These are phyloP conservation scores for Leptoteleia sp. DNA, from an alignment of 1,140 invertebrate genomes.

Conservation along the genomic window DNA sequence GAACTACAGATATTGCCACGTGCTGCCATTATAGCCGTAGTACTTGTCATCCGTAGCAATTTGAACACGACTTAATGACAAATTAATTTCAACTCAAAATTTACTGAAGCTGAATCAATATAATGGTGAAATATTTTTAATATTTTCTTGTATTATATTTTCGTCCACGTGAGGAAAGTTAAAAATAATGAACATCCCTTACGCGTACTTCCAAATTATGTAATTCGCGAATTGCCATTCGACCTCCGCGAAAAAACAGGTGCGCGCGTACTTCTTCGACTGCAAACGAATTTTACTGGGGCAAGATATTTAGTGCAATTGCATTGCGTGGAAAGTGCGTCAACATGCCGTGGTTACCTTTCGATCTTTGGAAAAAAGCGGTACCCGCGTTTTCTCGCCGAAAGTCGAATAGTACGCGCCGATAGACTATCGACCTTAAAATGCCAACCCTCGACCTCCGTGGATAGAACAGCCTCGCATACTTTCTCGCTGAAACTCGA, in stretches of 20 bases:
- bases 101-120: too few relatives aligned
- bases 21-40: too few relatives aligned
- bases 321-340: conserved; percentile 29
- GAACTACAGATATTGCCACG: too few relatives aligned
- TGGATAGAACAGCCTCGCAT: conserved; percentile 79
- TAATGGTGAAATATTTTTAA: too few relatives aligned
- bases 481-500: conserved; percentile 79
- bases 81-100: too few relatives aligned
- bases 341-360: conserved; percentile 72
- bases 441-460: conserved; percentile 78
- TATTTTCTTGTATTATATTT: too few relatives aligned
- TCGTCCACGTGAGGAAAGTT: too few relatives aligned
- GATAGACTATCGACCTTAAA: conserved; percentile 79
- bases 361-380: conserved; percentile 79
- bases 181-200: too few relatives aligned
- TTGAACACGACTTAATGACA: too few relatives aligned
- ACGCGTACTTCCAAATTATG: conserved; percentile 62
- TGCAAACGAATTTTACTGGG: not conserved
- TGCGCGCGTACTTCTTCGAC: conserved; percentile 70
- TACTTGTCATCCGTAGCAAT: too few relatives aligned
- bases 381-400: conserved; percentile 79
- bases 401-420: conserved; percentile 79
- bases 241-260: conserved; percentile 67
- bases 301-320: conserved; percentile 28
- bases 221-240: conserved; percentile 49